Base-by-base conservation (phyloP, 2,888 invertebrate species). In the Trichogramma dendrolimi region DNA sequence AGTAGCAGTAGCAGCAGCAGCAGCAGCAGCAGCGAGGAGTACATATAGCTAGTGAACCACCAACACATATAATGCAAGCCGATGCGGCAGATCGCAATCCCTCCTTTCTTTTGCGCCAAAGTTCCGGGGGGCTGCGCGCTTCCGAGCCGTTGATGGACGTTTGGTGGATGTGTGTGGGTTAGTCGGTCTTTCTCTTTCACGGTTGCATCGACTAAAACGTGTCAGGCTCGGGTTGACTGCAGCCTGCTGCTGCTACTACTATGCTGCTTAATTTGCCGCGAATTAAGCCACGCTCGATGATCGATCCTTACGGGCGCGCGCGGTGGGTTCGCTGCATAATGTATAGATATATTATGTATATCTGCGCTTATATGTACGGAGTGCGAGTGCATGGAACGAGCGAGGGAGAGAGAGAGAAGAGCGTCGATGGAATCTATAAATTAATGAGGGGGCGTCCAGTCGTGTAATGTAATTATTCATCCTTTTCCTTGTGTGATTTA, bases 201-300 rank as follows among this genome's bases (percentile, higher is more conserved):
- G 27, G 27, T 27, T 27, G 27, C 27, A 27, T 27, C 27, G 27
- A 27, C 27, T 27, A 27, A 27, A 27, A 27, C 27, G 27, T 27
- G 57, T 50, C 50, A 56, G 39, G 50, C 43, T 40, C 48, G 48
- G 11, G 42, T 27, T 27, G 27, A 27, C 27, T 27, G 27, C 27
- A 27, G 27, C 27, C 27, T 27, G 27, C 27, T 27, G 27, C 27
- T 27, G 27, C 27, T 27, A 27, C 14, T 14, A 14, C 27, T 27
- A 27, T 27, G 27, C 27, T 46, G 61, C 41, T 64, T 64, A 64
- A 64, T 64, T 64, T 59, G 50, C 56, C 52, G 46, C 53, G 61
- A 59, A 64, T 64, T 61, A 64, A 62, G 54, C 59, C 41, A 50
- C 59, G 44, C 39, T 55, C 11, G 64, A 48, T 64, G 56, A 64